phyloP scores from a whole-genome alignment of 2,888 invertebrate species.

The Agrochola lota region DNA sequence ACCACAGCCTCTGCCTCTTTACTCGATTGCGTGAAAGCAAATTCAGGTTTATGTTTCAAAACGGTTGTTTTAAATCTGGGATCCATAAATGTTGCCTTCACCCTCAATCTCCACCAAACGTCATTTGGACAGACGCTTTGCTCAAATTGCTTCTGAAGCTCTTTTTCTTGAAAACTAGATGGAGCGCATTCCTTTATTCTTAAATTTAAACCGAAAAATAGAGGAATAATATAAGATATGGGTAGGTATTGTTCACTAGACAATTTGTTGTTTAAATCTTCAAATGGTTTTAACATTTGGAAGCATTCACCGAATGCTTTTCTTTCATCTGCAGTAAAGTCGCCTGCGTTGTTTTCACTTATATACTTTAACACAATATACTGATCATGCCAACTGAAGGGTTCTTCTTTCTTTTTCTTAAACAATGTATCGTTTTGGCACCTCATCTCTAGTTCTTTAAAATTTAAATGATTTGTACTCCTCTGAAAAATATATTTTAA shows the following conservation, averaged over 20 bases:
- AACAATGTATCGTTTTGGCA: background rate
- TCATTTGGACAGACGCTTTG: rapidly evolving
- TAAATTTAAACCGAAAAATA: background rate
- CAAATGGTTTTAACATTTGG: conserved; percentile 9
- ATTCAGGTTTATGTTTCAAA: background rate
- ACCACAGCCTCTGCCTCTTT: background rate
- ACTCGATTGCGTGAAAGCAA: background rate
- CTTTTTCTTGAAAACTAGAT: background rate
- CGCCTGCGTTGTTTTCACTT: conserved; percentile 1
- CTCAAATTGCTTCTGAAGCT: background rate
- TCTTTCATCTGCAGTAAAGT: conserved; percentile 16
- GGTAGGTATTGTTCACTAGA: background rate
- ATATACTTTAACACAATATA: background rate
- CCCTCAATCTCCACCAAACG: no score
- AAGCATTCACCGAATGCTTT: conserved; percentile 1
- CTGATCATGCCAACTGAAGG: background rate
- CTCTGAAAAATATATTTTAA: background rate
- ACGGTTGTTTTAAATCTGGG: conserved; percentile 1
- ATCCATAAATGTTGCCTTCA: conserved; percentile 11
- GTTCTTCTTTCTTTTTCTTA: background rate
- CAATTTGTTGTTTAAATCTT: conserved; percentile 5
- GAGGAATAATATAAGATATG: background rate
- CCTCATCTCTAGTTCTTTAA: background rate
- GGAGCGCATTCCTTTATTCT: background rate
- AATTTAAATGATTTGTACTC: background rate